These are phyloP conservation scores for Arrhamphus sclerolepis DNA, from an alignment of 2,797 vertebrate species.

Conservation along the genomic window DNA sequence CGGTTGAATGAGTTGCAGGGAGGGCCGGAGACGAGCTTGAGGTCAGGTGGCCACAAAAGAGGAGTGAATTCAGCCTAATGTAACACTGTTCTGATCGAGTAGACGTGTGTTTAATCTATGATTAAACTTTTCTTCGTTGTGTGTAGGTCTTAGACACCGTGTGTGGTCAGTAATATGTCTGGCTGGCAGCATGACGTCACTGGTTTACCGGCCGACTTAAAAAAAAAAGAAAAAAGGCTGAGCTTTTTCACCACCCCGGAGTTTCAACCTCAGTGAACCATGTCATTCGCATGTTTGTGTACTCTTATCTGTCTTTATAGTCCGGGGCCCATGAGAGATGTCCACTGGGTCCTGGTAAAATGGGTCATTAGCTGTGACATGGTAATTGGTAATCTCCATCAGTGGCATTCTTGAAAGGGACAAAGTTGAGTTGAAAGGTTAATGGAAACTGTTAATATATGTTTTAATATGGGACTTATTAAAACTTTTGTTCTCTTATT, in stretches of 20 bases:
- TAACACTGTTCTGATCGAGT: background rate
- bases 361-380: too few relatives aligned
- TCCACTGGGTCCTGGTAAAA: background rate
- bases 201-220: conserved; percentile 26
- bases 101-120: background rate
- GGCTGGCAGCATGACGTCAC: conserved; percentile 73
- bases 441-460: background rate
- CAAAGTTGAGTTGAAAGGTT: background rate
- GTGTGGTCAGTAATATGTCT: conserved; percentile 59
- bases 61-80: background rate
- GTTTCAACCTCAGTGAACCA: conserved; percentile 8
- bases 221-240: background rate
- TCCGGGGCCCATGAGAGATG: background rate
- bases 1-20: conserved; percentile 67
- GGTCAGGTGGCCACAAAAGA: background rate
- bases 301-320: background rate
- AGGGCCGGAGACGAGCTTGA: conserved; percentile 18
- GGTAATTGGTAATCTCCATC: too few relatives aligned
- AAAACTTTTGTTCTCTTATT: too few relatives aligned
- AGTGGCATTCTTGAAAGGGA: background rate
- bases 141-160: conserved; percentile 25
- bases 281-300: conserved; percentile 1
- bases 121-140: conserved; percentile 29
- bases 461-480: background rate
- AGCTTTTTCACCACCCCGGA: conserved; percentile 11